A percentile compares a stretch with the other conserved stretches of the same genome.
These are phyloP conservation scores for Hydractinia echinata DNA, from an alignment of 30 jellyfish, hydroid and myxozoan genomes.

Conservation along the genomic window DNA sequence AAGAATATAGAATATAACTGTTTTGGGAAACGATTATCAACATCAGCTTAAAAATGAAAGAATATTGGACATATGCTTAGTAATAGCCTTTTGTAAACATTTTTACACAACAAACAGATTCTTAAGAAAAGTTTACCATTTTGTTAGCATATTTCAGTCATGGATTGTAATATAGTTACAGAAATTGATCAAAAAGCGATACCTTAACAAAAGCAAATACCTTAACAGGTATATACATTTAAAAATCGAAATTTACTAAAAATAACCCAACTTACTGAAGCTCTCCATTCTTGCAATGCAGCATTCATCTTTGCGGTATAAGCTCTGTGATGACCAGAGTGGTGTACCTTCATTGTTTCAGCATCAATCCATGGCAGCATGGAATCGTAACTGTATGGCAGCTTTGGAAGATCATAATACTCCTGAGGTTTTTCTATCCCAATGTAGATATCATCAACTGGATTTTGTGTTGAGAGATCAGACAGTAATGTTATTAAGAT, in stretches of 20 bases:
- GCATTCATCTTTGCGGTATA: constrained; percentile 74
- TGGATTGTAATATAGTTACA: too few relatives aligned
- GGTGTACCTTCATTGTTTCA: constrained; percentile 71
- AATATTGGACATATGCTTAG: too few relatives aligned
- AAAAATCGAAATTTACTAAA: background rate
- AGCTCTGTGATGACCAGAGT: constrained; percentile 77
- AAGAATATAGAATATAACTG: too few relatives aligned
- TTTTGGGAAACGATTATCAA: too few relatives aligned
- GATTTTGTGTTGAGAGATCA: too few relatives aligned
- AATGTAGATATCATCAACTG: background rate
- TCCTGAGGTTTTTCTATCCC: constrained; percentile 28
- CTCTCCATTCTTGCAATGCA: constrained; percentile 83
- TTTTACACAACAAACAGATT: too few relatives aligned
- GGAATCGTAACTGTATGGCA: constrained; percentile 50
- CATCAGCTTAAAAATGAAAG: too few relatives aligned
- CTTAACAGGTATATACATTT: background rate
- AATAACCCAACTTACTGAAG: constrained; percentile 45
- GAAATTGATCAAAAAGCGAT: background rate
- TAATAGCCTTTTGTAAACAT: too few relatives aligned
- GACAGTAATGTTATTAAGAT: too few relatives aligned
- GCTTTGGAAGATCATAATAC: constrained; percentile 57
- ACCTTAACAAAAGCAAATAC: background rate
- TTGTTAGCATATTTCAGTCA: too few relatives aligned
- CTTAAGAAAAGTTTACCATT: too few relatives aligned
- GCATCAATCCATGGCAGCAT: constrained; percentile 67